Conservation (phyloP, 2,797 vertebrate species). For the Xenopus petersii region DNA sequence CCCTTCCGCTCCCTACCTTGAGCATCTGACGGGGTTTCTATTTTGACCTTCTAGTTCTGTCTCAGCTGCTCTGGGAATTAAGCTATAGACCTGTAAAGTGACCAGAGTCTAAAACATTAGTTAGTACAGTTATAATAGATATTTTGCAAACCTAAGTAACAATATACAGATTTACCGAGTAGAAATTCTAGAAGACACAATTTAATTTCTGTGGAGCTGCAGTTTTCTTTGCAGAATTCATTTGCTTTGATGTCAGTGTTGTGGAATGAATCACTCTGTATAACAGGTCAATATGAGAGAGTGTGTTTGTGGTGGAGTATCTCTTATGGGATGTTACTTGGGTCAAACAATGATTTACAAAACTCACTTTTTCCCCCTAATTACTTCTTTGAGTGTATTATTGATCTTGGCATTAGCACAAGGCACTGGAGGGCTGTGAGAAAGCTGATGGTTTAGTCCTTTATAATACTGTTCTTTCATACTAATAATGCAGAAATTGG, state of each 20-base stretch:
- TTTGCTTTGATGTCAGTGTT: slow-evolving; percentile 23
- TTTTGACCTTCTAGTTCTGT: no score
- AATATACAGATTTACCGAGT: no score
- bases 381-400: slow-evolving; percentile 18
- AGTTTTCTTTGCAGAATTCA: slow-evolving; percentile 24
- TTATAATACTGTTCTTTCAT: not conserved
- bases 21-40: no score
- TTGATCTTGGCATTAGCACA: slow-evolving; percentile 15
- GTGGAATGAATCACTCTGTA: slow-evolving; percentile 9
- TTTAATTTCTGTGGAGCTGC: slow-evolving; percentile 16
- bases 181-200: not conserved
- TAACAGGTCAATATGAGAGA: slow-evolving; percentile 26
- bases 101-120: no score
- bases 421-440: not conserved
- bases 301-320: not conserved
- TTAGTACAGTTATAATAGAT: no score
- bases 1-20: no score
- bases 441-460: not conserved
- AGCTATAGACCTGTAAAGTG: no score
- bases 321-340: slow-evolving; percentile 7
- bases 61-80: no score
- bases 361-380: slow-evolving; percentile 16
- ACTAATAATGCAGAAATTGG: not conserved
- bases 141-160: no score
- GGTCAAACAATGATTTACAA: slow-evolving; percentile 27